Percentiles rank a stretch among this genome's conserved stretches.
Conservation (phyloP, 2,888 invertebrate species). For the Andricus curvator region DNA sequence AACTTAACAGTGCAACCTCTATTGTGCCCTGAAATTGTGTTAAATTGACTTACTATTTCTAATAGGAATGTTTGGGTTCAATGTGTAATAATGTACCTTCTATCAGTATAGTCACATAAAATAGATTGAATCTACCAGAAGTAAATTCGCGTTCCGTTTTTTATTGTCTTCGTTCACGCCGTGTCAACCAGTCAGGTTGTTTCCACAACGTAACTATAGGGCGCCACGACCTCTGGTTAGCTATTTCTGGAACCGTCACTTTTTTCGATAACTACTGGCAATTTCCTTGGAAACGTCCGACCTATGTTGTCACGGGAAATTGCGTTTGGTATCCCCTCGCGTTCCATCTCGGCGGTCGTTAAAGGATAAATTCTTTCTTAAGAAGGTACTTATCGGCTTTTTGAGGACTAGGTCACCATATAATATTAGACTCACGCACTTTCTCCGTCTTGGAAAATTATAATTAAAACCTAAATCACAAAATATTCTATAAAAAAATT, state of each 20-base stretch:
- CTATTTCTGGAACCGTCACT: conserved; percentile 42
- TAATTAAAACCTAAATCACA: background rate
- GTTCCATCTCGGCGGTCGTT: conserved; percentile 23
- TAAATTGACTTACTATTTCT: background rate
- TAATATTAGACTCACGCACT: conserved; percentile 11
- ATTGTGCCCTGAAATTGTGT: background rate
- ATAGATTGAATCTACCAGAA: conserved; percentile 26
- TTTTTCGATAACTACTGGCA: conserved; percentile 52
- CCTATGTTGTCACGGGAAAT: conserved; percentile 55
- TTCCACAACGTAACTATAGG: conserved; percentile 14
- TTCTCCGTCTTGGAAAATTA: background rate
- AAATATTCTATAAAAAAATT: background rate
- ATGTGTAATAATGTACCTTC: background rate
- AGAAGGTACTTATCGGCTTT: background rate
- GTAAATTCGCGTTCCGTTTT: conserved; percentile 17
- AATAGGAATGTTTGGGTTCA: background rate
- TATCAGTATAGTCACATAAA: conserved; percentile 15
- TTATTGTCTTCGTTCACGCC: conserved; percentile 33
- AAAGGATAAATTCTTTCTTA: conserved; percentile 33
- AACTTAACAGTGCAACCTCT: too few relatives aligned
- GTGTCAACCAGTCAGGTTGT: conserved; percentile 32
- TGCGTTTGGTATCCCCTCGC: conserved; percentile 49
- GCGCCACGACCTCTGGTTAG: conserved; percentile 44
- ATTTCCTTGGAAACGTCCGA: conserved; percentile 52
- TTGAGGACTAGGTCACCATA: conserved; percentile 8